Evolutionary conservation across 2,797 vertebrate species (phyloP).

Genomic region (Brachymystax lenok): DNA sequence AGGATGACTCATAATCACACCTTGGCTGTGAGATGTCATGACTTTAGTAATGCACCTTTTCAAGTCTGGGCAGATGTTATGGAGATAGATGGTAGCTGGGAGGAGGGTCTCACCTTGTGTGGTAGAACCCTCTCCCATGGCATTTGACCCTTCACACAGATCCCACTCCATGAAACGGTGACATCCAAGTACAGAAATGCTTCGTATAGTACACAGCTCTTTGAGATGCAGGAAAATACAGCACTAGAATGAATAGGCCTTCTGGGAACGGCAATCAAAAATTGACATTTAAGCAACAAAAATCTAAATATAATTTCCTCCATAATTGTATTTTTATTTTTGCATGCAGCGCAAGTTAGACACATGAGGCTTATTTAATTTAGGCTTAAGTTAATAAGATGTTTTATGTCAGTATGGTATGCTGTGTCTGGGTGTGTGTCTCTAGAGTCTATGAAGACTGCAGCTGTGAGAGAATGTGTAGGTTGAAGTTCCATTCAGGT

Average conservation of each 20-base stretch:
- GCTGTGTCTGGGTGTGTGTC: not conserved
- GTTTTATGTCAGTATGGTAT: not conserved
- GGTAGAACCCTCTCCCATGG: not conserved
- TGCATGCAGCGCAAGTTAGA: too few relatives aligned
- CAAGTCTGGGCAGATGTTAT: too few relatives aligned
- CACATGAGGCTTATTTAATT: not conserved
- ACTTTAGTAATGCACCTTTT: too few relatives aligned
- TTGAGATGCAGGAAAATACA: not conserved
- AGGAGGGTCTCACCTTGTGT: slow-evolving; percentile 24
- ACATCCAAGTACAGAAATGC: not conserved
- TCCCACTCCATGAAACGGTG: not conserved
- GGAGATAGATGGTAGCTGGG: too few relatives aligned
- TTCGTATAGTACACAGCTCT: not conserved
- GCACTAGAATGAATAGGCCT: too few relatives aligned
- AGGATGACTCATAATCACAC: too few relatives aligned
- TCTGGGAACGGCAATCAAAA: not conserved
- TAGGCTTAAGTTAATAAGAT: not conserved
- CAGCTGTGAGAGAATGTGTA: slow-evolving; percentile 22
- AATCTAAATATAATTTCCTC: too few relatives aligned
- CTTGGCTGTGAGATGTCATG: too few relatives aligned
- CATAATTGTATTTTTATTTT: too few relatives aligned
- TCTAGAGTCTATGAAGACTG: not conserved
- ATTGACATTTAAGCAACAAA: not conserved
- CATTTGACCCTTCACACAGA: not conserved
- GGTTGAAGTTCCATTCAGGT: not conserved